A percentile compares a stretch with the other conserved stretches of the same genome.
Conservation (phyloP, 2,113 vertebrate species). For the Scalopus aquaticus region DNA sequence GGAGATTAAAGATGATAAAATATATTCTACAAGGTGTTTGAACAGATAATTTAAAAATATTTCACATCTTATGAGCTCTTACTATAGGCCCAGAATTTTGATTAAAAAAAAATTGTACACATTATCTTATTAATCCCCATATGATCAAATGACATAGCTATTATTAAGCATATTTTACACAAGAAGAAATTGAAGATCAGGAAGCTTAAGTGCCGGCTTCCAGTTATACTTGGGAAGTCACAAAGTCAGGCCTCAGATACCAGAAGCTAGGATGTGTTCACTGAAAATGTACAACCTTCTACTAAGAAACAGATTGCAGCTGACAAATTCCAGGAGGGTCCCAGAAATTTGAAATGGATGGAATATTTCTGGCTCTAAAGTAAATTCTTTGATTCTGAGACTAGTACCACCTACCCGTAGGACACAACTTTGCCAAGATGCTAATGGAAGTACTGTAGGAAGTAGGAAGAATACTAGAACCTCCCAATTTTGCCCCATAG, state of each 20-base stretch:
- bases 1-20: constrained; percentile 23
- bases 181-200: not conserved
- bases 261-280: not conserved
- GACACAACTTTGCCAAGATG: not conserved
- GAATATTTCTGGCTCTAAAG: not conserved
- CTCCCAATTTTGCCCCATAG: not conserved
- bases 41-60: not conserved
- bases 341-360: not conserved
- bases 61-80: not conserved
- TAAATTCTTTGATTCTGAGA: not conserved
- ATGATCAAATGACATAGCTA: not conserved
- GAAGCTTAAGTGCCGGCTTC: not conserved
- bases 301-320: not conserved
- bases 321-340: not conserved
- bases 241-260: not conserved
- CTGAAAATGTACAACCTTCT: not conserved
- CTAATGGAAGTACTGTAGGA: not conserved
- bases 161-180: not conserved
- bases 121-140: constrained; percentile 14
- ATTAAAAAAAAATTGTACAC: not conserved
- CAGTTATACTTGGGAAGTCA: not conserved
- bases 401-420: not conserved
- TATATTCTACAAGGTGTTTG: not conserved
- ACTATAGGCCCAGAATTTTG: not conserved
- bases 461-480: not conserved